phyloP scores from a whole-genome alignment of 2,797 vertebrate species.

The Yasuhikotakia modesta region DNA sequence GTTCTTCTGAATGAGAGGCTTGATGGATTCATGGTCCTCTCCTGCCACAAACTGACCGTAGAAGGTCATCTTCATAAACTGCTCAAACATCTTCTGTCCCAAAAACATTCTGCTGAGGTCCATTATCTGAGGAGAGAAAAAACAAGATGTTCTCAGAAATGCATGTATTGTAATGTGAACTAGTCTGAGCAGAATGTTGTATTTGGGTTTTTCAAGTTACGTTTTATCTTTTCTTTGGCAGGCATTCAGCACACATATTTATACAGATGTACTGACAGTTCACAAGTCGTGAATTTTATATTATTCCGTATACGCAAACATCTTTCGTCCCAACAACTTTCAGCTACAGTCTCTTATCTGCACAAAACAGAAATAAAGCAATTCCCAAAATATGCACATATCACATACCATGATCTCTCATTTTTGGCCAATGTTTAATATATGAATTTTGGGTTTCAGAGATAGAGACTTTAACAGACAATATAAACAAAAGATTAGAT shows the following conservation, averaged over 20 bases:
- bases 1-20: constrained; percentile 83
- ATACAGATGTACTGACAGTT: not conserved
- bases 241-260: not conserved
- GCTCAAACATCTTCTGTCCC: constrained; percentile 80
- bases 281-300: not conserved
- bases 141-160: not conserved
- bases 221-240: not conserved
- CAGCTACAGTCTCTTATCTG: constrained; percentile 71
- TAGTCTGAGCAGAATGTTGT: not conserved
- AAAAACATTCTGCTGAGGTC: constrained; percentile 77
- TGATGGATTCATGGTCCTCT: constrained; percentile 86
- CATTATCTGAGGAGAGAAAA: constrained; percentile 74
- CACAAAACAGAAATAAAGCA: not conserved
- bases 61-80: constrained; percentile 92
- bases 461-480: not conserved
- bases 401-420: not conserved
- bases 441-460: not conserved
- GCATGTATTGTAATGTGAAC: not conserved
- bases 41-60: constrained; percentile 94
- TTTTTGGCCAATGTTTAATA: not conserved
- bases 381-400: not conserved
- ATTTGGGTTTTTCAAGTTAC: not conserved
- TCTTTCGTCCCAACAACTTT: constrained; percentile 76
- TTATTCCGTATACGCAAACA: constrained; percentile 71
- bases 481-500: not conserved